Evolutionary conservation across 2,113 vertebrate genomes (phyloP).

Genomic region (Pelobates fuscus): DNA sequence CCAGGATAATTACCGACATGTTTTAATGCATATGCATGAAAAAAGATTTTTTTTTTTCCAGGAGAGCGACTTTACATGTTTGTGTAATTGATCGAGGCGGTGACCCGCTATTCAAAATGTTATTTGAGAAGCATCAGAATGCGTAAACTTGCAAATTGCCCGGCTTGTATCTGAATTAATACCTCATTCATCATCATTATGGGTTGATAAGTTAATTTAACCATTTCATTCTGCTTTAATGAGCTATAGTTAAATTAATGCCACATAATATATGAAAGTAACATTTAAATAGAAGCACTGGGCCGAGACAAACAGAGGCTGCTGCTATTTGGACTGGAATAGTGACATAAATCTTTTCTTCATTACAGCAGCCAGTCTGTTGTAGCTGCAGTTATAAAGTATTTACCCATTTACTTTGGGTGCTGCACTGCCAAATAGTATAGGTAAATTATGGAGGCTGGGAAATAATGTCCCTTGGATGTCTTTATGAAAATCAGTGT

Average conservation of each 20-base stretch:
- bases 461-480: slow-evolving; percentile 76
- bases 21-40: slow-evolving; percentile 99
- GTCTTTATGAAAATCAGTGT: slow-evolving; percentile 72
- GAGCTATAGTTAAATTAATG: slow-evolving; percentile 99
- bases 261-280: slow-evolving; percentile 99
- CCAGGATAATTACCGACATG: slow-evolving; percentile 99
- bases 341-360: slow-evolving; percentile 97
- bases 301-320: slow-evolving; percentile 98
- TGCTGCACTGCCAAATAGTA: slow-evolving; percentile 82
- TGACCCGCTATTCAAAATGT: slow-evolving; percentile 99
- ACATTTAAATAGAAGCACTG: slow-evolving; percentile 99
- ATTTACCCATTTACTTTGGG: slow-evolving; percentile 83
- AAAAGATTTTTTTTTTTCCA: slow-evolving; percentile 88
- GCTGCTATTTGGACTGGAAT: slow-evolving; percentile 91
- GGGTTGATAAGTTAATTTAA: slow-evolving; percentile 99
- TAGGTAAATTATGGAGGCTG: slow-evolving; percentile 80
- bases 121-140: slow-evolving; percentile 99
- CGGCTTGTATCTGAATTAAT: slow-evolving; percentile 99
- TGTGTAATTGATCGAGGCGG: slow-evolving; percentile 99
- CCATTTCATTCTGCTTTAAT: slow-evolving; percentile 99
- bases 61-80: slow-evolving; percentile 88
- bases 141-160: slow-evolving; percentile 99
- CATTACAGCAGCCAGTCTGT: slow-evolving; percentile 86
- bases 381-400: slow-evolving; percentile 82
- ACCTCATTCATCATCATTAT: slow-evolving; percentile 99